A percentile compares a stretch with the other conserved stretches of the same genome.
phyloP scores from a whole-genome alignment of 2,888 invertebrate genomes.

The Parascotia fuliginaria region DNA sequence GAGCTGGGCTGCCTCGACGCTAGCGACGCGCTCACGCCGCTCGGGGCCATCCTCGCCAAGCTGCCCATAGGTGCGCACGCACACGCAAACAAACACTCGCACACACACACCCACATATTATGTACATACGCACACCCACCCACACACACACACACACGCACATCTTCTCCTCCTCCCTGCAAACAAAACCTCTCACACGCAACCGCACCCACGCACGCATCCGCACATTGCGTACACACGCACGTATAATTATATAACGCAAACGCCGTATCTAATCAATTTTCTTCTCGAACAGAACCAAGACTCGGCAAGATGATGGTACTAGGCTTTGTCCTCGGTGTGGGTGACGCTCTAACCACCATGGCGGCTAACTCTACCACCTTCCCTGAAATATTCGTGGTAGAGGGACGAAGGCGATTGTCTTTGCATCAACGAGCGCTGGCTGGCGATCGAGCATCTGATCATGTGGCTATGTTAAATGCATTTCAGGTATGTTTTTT shows the following conservation, averaged over 20 bases:
- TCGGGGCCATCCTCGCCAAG: conserved; percentile 97
- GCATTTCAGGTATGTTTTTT: conserved; percentile 93
- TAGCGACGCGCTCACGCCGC: conserved; percentile 95
- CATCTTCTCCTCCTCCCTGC: no score
- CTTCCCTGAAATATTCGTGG: conserved; percentile 96
- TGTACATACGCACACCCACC: no score
- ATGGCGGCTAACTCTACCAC: conserved; percentile 98
- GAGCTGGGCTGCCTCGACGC: conserved; percentile 97
- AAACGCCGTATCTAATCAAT: no score
- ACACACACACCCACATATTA: no score
- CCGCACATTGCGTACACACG: no score
- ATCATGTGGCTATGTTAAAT: conserved; percentile 97
- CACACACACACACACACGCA: no score
- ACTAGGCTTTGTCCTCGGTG: conserved; percentile 95
- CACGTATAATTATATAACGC: no score
- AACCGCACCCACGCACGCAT: no score
- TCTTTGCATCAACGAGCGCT: conserved; percentile 94
- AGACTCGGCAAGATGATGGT: conserved; percentile 99
- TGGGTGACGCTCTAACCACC: conserved; percentile 95
- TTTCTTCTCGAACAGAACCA: conserved; percentile 94
- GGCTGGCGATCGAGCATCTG: conserved; percentile 94
- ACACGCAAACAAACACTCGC: no score
- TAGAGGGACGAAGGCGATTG: conserved; percentile 91
- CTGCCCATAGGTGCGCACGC: conserved; percentile 92
- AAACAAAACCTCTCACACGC: no score